Evolutionary conservation across 2,797 vertebrate genomes (phyloP).

Genomic region (Gobio occitaniae): DNA sequence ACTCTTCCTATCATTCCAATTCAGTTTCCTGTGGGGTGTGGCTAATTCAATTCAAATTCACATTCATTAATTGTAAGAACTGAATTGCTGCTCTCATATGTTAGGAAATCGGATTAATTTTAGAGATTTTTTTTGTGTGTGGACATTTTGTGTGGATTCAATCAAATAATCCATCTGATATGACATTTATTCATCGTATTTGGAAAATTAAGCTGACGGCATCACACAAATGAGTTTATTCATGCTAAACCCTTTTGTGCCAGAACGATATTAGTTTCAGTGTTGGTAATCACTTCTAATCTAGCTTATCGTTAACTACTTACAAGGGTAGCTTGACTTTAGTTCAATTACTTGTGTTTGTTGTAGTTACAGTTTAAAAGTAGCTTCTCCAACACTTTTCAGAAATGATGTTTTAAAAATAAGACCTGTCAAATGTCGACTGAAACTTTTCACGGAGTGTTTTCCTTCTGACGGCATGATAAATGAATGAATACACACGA

Average conservation of each 20-base stretch:
- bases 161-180: not conserved
- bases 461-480: constrained; percentile 1
- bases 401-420: not conserved
- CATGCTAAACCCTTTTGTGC: not conserved
- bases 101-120: too few relatives aligned
- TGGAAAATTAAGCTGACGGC: not conserved
- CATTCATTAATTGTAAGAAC: not conserved
- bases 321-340: not conserved
- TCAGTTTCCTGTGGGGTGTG: too few relatives aligned
- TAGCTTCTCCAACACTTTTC: not conserved
- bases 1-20: too few relatives aligned
- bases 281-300: not conserved
- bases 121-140: too few relatives aligned
- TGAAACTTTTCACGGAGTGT: constrained; percentile 1
- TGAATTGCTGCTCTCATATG: too few relatives aligned
- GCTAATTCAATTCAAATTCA: too few relatives aligned
- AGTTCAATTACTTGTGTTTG: not conserved
- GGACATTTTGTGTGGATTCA: not conserved
- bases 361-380: constrained; percentile 5
- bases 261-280: not conserved
- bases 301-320: not conserved
- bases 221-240: not conserved
- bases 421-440: constrained; percentile 1
- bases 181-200: not conserved
- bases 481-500: constrained; percentile 19